A percentile compares a stretch with the other conserved stretches of the same genome.
Evolutionary conservation across 2,888 invertebrate species (phyloP).

Genomic region (Hipparchia semele): DNA sequence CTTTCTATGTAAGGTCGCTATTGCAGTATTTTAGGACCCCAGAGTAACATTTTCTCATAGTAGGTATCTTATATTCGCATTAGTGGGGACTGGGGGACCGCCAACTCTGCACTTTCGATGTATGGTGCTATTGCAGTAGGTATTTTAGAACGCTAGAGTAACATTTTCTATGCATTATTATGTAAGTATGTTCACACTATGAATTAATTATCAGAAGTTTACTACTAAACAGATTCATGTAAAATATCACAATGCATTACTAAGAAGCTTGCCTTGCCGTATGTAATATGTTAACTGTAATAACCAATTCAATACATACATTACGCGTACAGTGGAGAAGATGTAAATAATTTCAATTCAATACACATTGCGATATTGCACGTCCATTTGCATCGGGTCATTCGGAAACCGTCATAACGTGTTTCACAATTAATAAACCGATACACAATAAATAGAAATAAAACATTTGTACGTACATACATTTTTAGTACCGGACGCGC

Average conservation of each 20-base stretch:
- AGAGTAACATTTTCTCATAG: too few relatives aligned
- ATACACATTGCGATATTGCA: slow-evolving; percentile 24
- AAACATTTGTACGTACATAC: slow-evolving; percentile 17
- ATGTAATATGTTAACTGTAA: slow-evolving; percentile 11
- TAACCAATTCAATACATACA: slow-evolving; percentile 17
- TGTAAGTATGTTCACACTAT: too few relatives aligned
- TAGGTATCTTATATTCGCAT: too few relatives aligned
- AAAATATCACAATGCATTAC: slow-evolving; percentile 3
- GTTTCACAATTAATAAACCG: slow-evolving; percentile 47
- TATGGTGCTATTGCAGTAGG: too few relatives aligned
- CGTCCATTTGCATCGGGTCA: slow-evolving; percentile 15
- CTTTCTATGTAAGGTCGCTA: too few relatives aligned
- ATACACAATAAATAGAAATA: slow-evolving; percentile 49
- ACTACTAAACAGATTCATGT: not conserved
- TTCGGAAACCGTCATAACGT: slow-evolving; percentile 23
- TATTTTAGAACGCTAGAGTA: too few relatives aligned
- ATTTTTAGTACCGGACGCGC: not conserved
- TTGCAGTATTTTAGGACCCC: too few relatives aligned
- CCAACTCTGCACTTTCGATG: too few relatives aligned
- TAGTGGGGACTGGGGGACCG: too few relatives aligned
- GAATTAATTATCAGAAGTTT: not conserved
- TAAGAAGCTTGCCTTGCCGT: not conserved
- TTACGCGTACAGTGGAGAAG: slow-evolving; percentile 6
- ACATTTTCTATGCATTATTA: too few relatives aligned
- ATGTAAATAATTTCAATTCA: slow-evolving; percentile 26